Evolutionary conservation across 2,113 vertebrate genomes (phyloP).

Genomic region (Vulpes lagopus): DNA sequence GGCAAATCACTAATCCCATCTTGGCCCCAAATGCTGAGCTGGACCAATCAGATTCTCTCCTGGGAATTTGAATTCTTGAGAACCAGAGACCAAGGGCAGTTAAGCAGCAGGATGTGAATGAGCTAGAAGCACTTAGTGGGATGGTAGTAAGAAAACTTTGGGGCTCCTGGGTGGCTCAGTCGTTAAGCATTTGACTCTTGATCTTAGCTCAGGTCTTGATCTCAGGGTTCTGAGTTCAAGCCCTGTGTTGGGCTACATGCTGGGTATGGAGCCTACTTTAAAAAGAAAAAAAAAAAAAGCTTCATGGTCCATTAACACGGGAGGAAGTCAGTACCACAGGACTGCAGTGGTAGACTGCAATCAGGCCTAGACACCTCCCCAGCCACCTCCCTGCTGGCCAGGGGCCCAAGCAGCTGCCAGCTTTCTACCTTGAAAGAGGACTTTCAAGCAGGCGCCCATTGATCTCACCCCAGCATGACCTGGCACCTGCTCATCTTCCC

Average conservation of each 20-base stretch:
- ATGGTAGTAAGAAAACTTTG: not conserved
- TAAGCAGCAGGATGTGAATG: not conserved
- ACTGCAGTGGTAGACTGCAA: not conserved
- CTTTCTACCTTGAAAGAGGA: not conserved
- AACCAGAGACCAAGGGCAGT: not conserved
- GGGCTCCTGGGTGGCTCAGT: not conserved
- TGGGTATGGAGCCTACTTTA: not conserved
- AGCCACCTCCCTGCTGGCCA: not conserved
- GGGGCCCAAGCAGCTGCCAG: not conserved
- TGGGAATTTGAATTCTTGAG: not conserved
- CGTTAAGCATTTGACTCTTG: not conserved
- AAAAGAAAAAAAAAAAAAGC: not conserved
- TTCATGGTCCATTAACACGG: not conserved
- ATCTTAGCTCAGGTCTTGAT: not conserved
- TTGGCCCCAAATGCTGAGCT: not conserved
- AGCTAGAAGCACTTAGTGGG: not conserved
- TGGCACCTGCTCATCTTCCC: not conserved
- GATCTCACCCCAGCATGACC: not conserved
- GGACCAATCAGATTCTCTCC: constrained; percentile 48
- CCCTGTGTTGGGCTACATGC: not conserved
- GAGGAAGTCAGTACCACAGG: not conserved
- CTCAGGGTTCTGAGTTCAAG: not conserved
- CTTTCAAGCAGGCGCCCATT: not conserved
- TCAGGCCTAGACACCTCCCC: too few relatives aligned
- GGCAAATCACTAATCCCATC: not conserved